phyloP scores from a whole-genome alignment of 2,888 invertebrate species.

The Trypoxylon attenuatum region DNA sequence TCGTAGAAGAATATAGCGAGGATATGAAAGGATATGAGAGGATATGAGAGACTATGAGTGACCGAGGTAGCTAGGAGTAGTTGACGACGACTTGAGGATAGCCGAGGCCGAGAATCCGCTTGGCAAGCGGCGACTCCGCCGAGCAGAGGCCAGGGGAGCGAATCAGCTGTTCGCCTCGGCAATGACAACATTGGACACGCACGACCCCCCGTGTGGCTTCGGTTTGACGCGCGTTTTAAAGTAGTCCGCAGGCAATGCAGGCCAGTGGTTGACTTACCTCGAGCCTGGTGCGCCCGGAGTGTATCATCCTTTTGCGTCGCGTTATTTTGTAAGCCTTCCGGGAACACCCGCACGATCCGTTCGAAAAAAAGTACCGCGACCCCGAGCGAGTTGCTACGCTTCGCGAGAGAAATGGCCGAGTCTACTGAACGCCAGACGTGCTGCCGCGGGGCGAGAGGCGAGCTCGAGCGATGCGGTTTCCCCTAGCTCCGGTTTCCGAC shows the following conservation, averaged over 20 bases:
- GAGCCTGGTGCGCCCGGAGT: constrained; percentile 74
- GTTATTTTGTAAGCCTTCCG: constrained; percentile 72
- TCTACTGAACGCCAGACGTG: constrained; percentile 63
- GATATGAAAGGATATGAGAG: no score
- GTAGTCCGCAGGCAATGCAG: constrained; percentile 8
- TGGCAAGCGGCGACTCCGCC: constrained; percentile 40
- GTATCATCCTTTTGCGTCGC: constrained; percentile 75
- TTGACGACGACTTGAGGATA: neutral
- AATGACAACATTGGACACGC: constrained; percentile 71
- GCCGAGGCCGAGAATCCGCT: neutral
- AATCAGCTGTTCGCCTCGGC: constrained; percentile 71
- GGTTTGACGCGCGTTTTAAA: constrained; percentile 50
- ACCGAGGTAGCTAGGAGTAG: neutral
- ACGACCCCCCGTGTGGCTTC: constrained; percentile 43
- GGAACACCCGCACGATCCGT: constrained; percentile 65
- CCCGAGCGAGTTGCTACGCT: constrained; percentile 53
- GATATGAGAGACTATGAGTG: no score
- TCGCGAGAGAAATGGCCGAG: constrained; percentile 74
- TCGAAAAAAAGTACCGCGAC: constrained; percentile 53
- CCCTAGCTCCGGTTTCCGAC: neutral
- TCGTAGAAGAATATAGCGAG: no score
- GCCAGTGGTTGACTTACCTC: constrained; percentile 67
- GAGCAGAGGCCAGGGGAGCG: constrained; percentile 56
- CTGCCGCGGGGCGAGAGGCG: constrained; percentile 37
- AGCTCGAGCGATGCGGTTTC: constrained; percentile 48